Conservation (phyloP, 2,888 invertebrate genomes). For the Neoitamus cyanurus region DNA sequence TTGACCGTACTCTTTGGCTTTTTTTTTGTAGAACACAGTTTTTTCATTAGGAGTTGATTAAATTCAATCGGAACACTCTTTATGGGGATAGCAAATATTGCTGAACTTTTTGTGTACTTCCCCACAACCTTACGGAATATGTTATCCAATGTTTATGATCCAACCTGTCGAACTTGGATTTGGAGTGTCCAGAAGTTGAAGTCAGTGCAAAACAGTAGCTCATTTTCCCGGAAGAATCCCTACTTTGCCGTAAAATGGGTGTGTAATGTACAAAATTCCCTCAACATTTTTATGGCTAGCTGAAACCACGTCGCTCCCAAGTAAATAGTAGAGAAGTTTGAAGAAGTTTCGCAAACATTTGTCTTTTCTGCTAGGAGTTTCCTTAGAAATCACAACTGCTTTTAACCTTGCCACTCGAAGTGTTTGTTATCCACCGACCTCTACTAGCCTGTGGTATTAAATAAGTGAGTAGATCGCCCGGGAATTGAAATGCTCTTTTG, state of each 20-base stretch:
- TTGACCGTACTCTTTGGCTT: no score
- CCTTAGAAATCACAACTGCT: neutral
- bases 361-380: neutral
- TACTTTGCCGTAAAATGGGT: neutral
- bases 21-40: no score
- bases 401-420: neutral
- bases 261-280: neutral
- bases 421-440: neutral
- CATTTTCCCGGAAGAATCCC: neutral
- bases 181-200: neutral
- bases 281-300: neutral
- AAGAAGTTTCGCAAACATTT: slow-evolving; percentile 7
- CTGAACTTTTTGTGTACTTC: no score
- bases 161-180: neutral
- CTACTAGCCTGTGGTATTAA: neutral
- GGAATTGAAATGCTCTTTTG: neutral
- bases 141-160: neutral
- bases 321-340: neutral
- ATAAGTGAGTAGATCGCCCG: neutral
- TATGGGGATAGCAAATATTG: no score
- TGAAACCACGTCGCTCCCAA: neutral
- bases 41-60: no score
- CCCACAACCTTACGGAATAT: no score
- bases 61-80: no score
- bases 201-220: neutral